Conservation (phyloP, 1,140 invertebrate genomes). For the Vanessa tameamea region DNA sequence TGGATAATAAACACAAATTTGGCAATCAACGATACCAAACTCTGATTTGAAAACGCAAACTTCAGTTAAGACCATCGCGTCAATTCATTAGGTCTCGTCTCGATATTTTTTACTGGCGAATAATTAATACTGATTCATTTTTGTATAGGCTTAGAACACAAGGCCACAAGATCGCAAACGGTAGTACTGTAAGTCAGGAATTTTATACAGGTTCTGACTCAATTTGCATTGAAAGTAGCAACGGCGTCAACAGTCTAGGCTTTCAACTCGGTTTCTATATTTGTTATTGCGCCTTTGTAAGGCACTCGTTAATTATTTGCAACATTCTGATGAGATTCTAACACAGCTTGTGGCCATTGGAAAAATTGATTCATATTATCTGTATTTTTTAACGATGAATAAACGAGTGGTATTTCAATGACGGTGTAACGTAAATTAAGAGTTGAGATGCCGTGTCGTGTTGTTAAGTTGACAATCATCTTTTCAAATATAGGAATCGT, state of each 20-base stretch:
- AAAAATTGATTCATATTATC: background rate
- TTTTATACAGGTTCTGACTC: slow-evolving; percentile 46
- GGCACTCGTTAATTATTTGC: slow-evolving; percentile 2
- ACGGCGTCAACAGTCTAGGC: slow-evolving; percentile 17
- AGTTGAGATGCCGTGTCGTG: too few relatives aligned
- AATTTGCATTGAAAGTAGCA: slow-evolving; percentile 51
- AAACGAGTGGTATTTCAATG: background rate
- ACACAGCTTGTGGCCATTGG: background rate
- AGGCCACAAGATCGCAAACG: slow-evolving; percentile 31
- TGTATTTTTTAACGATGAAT: background rate
- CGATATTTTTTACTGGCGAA: background rate
- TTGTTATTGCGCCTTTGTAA: slow-evolving; percentile 19
- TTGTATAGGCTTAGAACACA: background rate
- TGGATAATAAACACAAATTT: too few relatives aligned
- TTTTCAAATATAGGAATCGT: too few relatives aligned
- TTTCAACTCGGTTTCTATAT: slow-evolving; percentile 20
- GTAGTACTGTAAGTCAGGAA: slow-evolving; percentile 42
- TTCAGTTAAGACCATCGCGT: background rate
- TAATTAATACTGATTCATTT: background rate
- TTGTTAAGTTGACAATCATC: too few relatives aligned
- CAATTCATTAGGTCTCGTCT: background rate
- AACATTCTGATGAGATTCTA: background rate
- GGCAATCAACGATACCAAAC: too few relatives aligned
- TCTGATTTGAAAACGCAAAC: too few relatives aligned
- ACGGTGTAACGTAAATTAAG: background rate